Evolutionary conservation across 2,888 invertebrate genomes (phyloP).

Genomic region (Serripes groenlandicus): DNA sequence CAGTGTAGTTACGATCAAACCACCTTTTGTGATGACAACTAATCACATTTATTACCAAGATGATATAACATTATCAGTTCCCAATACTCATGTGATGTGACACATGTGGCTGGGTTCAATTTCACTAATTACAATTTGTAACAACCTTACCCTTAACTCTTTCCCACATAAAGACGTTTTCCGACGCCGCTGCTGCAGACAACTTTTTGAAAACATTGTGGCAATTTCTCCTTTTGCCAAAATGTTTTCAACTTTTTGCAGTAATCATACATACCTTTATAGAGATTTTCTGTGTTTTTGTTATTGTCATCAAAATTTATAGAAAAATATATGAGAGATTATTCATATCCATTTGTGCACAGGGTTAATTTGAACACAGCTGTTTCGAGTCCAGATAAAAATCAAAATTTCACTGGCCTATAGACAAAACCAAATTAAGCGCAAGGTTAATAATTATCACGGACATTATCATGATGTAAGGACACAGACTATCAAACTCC

Average conservation of each 20-base stretch:
- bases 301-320: too few relatives aligned
- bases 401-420: too few relatives aligned
- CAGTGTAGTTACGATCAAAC: neutral
- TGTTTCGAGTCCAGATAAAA: too few relatives aligned
- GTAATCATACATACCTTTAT: too few relatives aligned
- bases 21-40: neutral
- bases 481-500: too few relatives aligned
- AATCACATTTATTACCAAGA: neutral
- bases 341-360: too few relatives aligned
- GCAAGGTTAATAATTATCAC: too few relatives aligned
- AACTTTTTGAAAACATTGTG: neutral
- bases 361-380: too few relatives aligned
- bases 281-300: too few relatives aligned
- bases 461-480: too few relatives aligned
- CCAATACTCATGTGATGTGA: neutral
- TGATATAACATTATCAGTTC: slow-evolving; percentile 9
- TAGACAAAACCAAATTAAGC: too few relatives aligned
- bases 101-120: neutral
- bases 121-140: slow-evolving; percentile 6
- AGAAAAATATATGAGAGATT: too few relatives aligned
- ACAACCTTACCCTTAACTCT: neutral
- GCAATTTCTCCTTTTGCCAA: neutral
- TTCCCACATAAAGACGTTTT: neutral
- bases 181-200: neutral
- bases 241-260: neutral